Evolutionary conservation across 2,113 vertebrate species (phyloP).

Genomic region (Nycticryphes semicollaris): DNA sequence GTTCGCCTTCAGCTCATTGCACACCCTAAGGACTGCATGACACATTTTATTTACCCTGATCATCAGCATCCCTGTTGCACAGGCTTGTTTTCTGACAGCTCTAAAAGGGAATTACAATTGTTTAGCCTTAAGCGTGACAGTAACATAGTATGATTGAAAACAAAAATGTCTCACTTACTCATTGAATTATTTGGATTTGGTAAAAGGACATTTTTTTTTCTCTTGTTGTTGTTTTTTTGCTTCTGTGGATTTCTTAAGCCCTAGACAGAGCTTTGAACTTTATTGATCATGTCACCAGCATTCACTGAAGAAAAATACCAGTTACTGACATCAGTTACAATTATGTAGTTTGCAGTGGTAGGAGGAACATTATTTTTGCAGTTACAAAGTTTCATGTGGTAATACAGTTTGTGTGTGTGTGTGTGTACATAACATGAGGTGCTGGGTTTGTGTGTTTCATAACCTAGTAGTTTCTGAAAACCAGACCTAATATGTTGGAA

Average conservation of each 20-base stretch:
- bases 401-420: not conserved
- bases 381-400: not conserved
- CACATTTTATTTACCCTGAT: not conserved
- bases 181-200: not conserved
- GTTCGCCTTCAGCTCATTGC: not conserved
- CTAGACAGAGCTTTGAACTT: not conserved
- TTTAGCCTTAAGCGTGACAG: not conserved
- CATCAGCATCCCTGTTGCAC: not conserved
- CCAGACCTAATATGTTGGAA: not conserved
- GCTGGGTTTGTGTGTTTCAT: not conserved
- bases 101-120: not conserved
- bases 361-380: not conserved
- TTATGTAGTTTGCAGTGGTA: not conserved
- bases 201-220: not conserved
- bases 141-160: not conserved
- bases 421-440: not conserved
- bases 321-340: not conserved
- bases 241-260: slow-evolving; percentile 6
- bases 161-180: not conserved
- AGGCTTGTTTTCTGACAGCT: not conserved
- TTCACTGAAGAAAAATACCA: not conserved
- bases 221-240: not conserved
- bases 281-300: not conserved
- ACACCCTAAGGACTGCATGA: not conserved
- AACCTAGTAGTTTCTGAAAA: not conserved